phyloP scores from a whole-genome alignment of 1,140 invertebrate genomes.

The Paralvinella palmiformis region DNA sequence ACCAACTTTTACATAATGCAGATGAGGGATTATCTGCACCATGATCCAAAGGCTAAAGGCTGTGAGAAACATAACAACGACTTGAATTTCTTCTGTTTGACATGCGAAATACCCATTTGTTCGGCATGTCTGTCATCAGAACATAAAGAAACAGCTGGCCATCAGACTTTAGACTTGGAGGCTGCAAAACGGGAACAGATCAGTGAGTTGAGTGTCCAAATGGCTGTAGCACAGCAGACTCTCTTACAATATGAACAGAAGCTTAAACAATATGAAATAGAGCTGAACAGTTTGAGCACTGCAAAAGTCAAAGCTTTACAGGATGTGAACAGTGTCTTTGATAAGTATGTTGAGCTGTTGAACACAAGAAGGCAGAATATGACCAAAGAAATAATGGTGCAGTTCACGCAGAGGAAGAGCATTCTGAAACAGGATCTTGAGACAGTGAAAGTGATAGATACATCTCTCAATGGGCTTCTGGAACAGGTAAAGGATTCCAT shows the following conservation, averaged over 20 bases:
- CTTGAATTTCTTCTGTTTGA: slow-evolving; percentile 18
- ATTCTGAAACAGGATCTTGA: background rate
- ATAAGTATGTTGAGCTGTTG: slow-evolving; percentile 8
- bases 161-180: background rate
- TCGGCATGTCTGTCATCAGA: slow-evolving; percentile 2
- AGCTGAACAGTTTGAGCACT: slow-evolving; percentile 5
- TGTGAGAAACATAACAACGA: slow-evolving; percentile 13
- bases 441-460: background rate
- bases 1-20: slow-evolving; percentile 23
- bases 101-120: slow-evolving; percentile 11
- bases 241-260: background rate
- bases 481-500: slow-evolving; percentile 12
- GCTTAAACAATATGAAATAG: background rate
- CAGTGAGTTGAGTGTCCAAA: slow-evolving; percentile 3
- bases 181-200: slow-evolving; percentile 4
- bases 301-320: background rate
- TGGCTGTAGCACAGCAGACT: slow-evolving; percentile 5
- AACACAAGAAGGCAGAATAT: slow-evolving; percentile 4
- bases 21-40: slow-evolving; percentile 12
- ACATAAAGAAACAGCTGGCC: slow-evolving; percentile 1
- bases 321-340: slow-evolving; percentile 10
- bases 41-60: slow-evolving; percentile 5
- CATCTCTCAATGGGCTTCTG: background rate
- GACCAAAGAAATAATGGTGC: slow-evolving; percentile 6
- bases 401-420: background rate